Percentiles rank a stretch among this genome's conserved stretches.
Evolutionary conservation across 2,113 vertebrate genomes (phyloP).

Genomic region (Solea senegalensis): DNA sequence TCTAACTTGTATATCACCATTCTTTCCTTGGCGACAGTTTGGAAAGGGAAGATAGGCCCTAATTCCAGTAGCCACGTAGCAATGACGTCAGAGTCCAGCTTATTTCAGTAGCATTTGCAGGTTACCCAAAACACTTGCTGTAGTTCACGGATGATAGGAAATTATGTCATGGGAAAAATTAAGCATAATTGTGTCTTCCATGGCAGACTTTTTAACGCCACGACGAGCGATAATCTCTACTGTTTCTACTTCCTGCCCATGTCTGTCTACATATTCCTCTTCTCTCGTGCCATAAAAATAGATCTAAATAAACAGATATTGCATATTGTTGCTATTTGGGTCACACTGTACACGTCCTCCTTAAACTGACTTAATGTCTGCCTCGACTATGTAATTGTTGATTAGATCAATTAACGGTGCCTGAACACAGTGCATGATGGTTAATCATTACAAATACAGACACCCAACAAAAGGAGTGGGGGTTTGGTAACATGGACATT

Average conservation of each 20-base stretch:
- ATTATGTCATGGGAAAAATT: constrained; percentile 32
- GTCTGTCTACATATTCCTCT: constrained; percentile 10
- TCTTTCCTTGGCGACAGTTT: constrained; percentile 27
- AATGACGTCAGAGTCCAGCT: constrained; percentile 18
- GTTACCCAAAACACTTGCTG: constrained; percentile 28
- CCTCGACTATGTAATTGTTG: too few species aligned
- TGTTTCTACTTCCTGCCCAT: neutral
- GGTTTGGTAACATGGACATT: too few species aligned
- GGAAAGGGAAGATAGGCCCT: constrained; percentile 28
- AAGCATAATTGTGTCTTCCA: constrained; percentile 4
- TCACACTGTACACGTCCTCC: neutral
- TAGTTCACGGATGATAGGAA: constrained; percentile 26
- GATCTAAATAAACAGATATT: neutral
- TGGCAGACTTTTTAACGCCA: constrained; percentile 4
- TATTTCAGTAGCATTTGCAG: constrained; percentile 28
- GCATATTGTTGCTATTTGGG: neutral
- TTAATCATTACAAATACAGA: constrained; percentile 19
- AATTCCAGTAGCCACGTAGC: constrained; percentile 39
- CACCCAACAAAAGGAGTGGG: too few species aligned
- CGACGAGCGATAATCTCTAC: constrained; percentile 13
- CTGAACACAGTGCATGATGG: too few species aligned
- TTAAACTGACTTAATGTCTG: too few species aligned
- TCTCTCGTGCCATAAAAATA: neutral
- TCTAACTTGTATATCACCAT: constrained; percentile 30
- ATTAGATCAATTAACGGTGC: too few species aligned